Evolutionary conservation across 1,140 invertebrate genomes (phyloP).

Genomic region (Saxidomus purpurata): DNA sequence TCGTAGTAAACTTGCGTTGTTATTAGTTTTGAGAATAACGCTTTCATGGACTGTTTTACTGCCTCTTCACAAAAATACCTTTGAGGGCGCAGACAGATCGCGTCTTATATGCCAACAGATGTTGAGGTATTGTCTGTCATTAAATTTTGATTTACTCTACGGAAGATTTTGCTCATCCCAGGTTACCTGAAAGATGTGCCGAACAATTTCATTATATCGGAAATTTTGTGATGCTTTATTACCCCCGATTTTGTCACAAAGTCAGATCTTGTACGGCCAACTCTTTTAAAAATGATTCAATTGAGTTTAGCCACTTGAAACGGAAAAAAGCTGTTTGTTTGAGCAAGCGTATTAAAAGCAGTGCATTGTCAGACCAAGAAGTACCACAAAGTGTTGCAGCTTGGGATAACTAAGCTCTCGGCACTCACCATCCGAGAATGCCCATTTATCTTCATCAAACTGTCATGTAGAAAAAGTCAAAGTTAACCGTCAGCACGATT

Average conservation of each 20-base stretch:
- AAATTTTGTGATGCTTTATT: constrained; percentile 66
- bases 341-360: constrained; percentile 52
- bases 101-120: constrained; percentile 52
- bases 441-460: constrained; percentile 66
- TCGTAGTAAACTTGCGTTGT: not conserved
- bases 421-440: constrained; percentile 25
- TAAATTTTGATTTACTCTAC: constrained; percentile 70
- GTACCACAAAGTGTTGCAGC: constrained; percentile 34
- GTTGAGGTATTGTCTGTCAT: constrained; percentile 58
- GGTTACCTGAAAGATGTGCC: constrained; percentile 54
- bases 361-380: constrained; percentile 14
- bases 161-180: constrained; percentile 40
- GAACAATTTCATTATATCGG: constrained; percentile 68
- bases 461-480: constrained; percentile 60
- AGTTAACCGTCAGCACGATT: constrained; percentile 32
- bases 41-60: constrained; percentile 45
- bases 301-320: constrained; percentile 61
- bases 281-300: constrained; percentile 64
- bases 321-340: constrained; percentile 52
- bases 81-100: not conserved
- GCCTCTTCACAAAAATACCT: not conserved
- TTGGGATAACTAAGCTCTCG: constrained; percentile 20
- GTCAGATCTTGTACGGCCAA: constrained; percentile 39
- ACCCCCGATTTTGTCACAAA: constrained; percentile 40
- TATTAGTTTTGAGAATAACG: constrained; percentile 43